phyloP scores from a whole-genome alignment of 2,797 vertebrate genomes.

The Danio kyathit region DNA sequence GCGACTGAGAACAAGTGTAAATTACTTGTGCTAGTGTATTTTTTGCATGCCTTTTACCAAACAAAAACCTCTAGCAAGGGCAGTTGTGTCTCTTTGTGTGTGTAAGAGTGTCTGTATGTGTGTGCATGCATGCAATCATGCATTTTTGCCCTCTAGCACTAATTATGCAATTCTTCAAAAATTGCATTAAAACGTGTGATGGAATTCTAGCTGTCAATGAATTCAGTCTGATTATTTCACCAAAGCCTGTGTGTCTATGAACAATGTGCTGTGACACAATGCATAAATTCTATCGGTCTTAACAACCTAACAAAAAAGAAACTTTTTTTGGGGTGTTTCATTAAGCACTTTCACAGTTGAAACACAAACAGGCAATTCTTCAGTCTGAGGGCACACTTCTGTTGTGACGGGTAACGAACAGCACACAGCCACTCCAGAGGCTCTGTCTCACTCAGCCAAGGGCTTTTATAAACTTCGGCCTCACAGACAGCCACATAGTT shows the following conservation, averaged over 20 bases:
- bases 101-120: too few relatives aligned
- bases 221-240: background rate
- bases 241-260: background rate
- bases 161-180: background rate
- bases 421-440: conserved; percentile 54
- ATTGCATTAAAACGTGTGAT: background rate
- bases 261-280: conserved; percentile 9
- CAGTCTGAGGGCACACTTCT: conserved; percentile 57
- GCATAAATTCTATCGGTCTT: conserved; percentile 17
- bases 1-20: too few relatives aligned
- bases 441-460: conserved; percentile 48
- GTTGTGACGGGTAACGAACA: conserved; percentile 54
- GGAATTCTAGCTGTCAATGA: background rate
- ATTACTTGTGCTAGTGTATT: too few relatives aligned
- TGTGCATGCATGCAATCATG: too few relatives aligned
- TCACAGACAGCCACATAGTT: conserved; percentile 37
- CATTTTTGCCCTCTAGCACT: background rate
- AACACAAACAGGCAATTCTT: conserved; percentile 72
- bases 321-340: conserved; percentile 69
- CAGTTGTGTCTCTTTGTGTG: too few relatives aligned
- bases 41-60: too few relatives aligned
- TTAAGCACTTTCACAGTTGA: conserved; percentile 70
- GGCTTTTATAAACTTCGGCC: conserved; percentile 53
- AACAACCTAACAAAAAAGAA: background rate
- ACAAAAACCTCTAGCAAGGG: too few relatives aligned